Evolutionary conservation across 2,113 vertebrate species (phyloP), one percentile per base, ranked within the genome.

Genomic region (Odocoileus hemionus): DNA sequence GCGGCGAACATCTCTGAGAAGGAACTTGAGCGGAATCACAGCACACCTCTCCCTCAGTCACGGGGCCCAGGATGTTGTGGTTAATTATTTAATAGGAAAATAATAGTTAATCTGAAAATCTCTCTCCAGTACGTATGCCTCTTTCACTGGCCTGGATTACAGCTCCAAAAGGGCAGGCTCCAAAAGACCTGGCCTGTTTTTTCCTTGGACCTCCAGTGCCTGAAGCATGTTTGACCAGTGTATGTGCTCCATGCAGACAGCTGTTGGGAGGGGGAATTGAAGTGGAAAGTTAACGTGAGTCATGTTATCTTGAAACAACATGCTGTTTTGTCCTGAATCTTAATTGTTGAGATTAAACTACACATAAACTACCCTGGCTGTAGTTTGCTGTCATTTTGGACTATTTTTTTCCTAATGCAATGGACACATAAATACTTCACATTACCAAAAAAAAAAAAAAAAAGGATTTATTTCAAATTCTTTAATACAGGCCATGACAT

Each of bases 71-170:
- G 57, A 33, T 70, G 11, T 67, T 61, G 26, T 54, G 2, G 6
- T 67, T 91, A 83, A 58, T 96, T 97, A 95, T 97, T 96, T 91
- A 97, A 86, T 43, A 93, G 47, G 57, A 70, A 96, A 97, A 95
- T 89, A 86, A 94, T 43, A 50, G 60, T 80, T 95, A 58, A 92
- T 83, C 67, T 92, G 92, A 79, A 98, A 91, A 57, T 90, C 54
- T 94, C 58, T 78, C 50, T 85, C 47, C 50, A 80, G 92, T n/a
- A 90, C 7, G 1, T 45, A 33, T 14, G 25, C 23, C 43, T 95
- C 12, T 58, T 74, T 43, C 47, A 30, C 47, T 39, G 7, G 19
- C 25, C 58, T 82, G 85, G 36, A 33, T 61, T 33, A 60, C 15
- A 80, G 43, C 0, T 3, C 6, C 1, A 1, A 43, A 28, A 13